These are phyloP conservation scores for Synanthedon andrenaeformis DNA, from an alignment of 2,888 invertebrate species.

Conservation along the genomic window DNA sequence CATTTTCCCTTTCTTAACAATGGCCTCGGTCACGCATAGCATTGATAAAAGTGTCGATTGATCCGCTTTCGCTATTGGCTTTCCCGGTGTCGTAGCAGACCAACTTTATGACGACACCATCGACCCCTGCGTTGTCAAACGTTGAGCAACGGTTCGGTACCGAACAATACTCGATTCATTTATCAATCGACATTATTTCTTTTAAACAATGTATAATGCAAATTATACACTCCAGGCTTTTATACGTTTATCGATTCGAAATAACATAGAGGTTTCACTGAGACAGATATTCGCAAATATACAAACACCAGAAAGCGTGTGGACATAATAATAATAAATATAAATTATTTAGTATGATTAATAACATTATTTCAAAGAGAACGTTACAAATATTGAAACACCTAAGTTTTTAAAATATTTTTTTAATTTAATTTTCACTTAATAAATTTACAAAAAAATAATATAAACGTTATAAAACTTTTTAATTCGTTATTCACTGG, in stretches of 20 bases:
- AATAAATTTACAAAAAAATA: no score
- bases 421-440: no score
- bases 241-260: not conserved
- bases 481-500: not conserved
- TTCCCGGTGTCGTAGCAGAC: conserved; percentile 32
- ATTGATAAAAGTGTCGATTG: conserved; percentile 52
- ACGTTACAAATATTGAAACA: no score
- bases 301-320: not conserved
- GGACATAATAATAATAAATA: no score
- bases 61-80: conserved; percentile 70
- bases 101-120: conserved; percentile 41
- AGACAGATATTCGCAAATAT: conserved; percentile 1
- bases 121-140: conserved; percentile 45
- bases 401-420: no score
- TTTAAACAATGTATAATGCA: not conserved
- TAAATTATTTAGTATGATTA: no score
- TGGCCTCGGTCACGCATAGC: conserved; percentile 62
- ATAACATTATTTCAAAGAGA: no score
- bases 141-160: conserved; percentile 12
- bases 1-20: conserved; percentile 63
- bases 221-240: not conserved
- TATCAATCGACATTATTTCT: not conserved
- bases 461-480: not conserved
- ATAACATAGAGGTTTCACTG: conserved; percentile 3
- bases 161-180: not conserved